Conservation (phyloP, 2,113 vertebrate genomes). For the Tetraodon nigroviridis region DNA sequence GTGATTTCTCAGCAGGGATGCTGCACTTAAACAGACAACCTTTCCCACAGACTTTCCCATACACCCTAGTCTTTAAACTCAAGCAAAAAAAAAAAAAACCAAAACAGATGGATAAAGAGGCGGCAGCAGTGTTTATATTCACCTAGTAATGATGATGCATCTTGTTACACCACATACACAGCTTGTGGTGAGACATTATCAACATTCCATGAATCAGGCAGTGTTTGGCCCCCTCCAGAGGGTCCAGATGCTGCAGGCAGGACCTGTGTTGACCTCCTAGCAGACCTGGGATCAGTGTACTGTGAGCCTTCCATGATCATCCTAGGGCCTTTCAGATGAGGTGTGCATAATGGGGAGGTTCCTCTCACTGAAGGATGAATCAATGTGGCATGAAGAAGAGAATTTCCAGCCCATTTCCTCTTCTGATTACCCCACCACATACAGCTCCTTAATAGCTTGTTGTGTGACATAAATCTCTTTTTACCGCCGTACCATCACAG, state of each 20-base stretch:
- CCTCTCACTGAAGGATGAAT: conserved; percentile 79
- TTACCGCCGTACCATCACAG: conserved; percentile 65
- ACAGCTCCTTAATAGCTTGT: conserved; percentile 77
- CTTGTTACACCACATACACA: neutral
- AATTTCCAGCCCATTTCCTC: conserved; percentile 79
- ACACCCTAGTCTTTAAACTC: no score
- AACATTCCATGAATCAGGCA: conserved; percentile 43
- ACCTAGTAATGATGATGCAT: conserved; percentile 13
- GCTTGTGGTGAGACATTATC: conserved; percentile 33
- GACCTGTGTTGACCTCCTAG: conserved; percentile 53
- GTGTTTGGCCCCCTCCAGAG: conserved; percentile 33
- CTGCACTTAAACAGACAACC: no score
- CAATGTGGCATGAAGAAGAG: conserved; percentile 81
- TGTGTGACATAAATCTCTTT: conserved; percentile 78
- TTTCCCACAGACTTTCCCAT: no score
- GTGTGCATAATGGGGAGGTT: conserved; percentile 73
- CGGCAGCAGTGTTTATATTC: no score
- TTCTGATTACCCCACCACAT: conserved; percentile 77
- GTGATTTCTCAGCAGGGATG: no score
- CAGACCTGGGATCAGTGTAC: conserved; percentile 56
- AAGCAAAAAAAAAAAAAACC: neutral
- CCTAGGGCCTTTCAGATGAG: conserved; percentile 64
- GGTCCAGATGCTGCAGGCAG: conserved; percentile 46
- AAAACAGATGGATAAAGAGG: neutral
- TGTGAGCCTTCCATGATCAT: conserved; percentile 41